Conservation (phyloP, 2,888 invertebrate species). For the Liposcelis brunnea region DNA sequence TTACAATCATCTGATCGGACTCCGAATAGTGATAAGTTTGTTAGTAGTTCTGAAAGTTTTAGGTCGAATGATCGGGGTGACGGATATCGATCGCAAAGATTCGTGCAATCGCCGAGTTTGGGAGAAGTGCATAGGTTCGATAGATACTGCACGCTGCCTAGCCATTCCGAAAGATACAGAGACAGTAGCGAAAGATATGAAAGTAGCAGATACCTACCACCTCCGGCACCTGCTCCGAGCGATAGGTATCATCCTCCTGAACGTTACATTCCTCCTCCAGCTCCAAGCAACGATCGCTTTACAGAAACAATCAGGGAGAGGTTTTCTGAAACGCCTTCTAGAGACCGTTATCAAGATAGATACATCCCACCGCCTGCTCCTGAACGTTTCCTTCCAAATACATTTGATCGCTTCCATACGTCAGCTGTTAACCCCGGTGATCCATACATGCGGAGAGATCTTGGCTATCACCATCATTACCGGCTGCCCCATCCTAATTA, state of each 20-base stretch:
- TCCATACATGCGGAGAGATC: slow-evolving; percentile 38
- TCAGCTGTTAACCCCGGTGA: slow-evolving; percentile 27
- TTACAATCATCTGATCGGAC: too few species aligned
- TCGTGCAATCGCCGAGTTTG: too few species aligned
- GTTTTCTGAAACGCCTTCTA: not conserved
- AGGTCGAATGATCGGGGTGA: too few species aligned
- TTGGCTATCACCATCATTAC: slow-evolving; percentile 37
- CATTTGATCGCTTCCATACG: not conserved
- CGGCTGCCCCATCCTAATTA: slow-evolving; percentile 31
- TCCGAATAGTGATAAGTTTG: too few species aligned
- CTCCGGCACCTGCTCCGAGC: slow-evolving; percentile 46
- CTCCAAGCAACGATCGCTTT: slow-evolving; percentile 9
- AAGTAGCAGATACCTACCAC: slow-evolving; percentile 34
- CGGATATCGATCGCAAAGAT: too few species aligned
- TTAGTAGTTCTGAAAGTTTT: too few species aligned
- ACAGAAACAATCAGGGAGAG: slow-evolving; percentile 10
- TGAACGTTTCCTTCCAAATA: slow-evolving; percentile 7
- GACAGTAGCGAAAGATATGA: too few species aligned
- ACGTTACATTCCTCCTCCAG: slow-evolving; percentile 14
- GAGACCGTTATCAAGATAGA: slow-evolving; percentile 11
- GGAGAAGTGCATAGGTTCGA: not conserved
- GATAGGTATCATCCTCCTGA: slow-evolving; percentile 14
- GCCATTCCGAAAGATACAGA: not conserved
- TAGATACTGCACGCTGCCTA: slow-evolving; percentile 5
- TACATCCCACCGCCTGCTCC: not conserved